A percentile compares a stretch with the other conserved stretches of the same genome.
Conservation (phyloP, 2,113 vertebrate genomes). For the Amblyornis subalaris region DNA sequence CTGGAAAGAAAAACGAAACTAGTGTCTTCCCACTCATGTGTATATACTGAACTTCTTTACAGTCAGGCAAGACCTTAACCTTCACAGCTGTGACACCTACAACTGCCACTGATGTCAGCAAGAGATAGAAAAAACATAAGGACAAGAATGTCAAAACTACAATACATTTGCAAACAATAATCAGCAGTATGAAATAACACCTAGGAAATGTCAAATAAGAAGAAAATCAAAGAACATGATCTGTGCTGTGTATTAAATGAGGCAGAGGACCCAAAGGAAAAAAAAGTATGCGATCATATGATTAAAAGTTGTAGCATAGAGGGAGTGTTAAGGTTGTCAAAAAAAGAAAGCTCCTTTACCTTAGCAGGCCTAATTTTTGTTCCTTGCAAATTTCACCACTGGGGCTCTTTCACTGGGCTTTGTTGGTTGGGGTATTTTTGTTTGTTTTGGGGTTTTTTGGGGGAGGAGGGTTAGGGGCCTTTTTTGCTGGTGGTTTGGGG, state of each 20-base stretch:
- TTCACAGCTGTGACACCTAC: not conserved
- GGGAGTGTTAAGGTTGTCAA: not conserved
- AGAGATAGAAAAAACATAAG: not conserved
- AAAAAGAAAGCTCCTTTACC: not conserved
- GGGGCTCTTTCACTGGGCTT: not conserved
- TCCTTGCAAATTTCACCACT: not conserved
- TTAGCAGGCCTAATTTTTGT: not conserved
- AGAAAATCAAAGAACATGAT: not conserved
- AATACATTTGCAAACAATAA: not conserved
- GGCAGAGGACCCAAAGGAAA: not conserved
- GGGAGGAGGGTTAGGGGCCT: rapidly evolving
- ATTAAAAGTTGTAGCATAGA: not conserved
- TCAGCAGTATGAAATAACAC: not conserved
- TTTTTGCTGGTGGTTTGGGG: not conserved
- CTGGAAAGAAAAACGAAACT: not conserved
- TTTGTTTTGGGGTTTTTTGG: not conserved
- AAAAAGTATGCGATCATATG: not conserved
- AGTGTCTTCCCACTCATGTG: not conserved
- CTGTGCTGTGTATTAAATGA: not conserved
- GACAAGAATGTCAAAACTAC: not conserved
- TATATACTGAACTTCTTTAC: not conserved
- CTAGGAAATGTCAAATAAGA: not conserved
- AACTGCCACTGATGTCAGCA: not conserved
- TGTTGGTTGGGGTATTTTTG: not conserved
- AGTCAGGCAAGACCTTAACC: not conserved